Percentiles rank a stretch among this genome's conserved stretches.
Conservation (phyloP, 2,888 invertebrate species). For the Lordiphosa andalusiaca region DNA sequence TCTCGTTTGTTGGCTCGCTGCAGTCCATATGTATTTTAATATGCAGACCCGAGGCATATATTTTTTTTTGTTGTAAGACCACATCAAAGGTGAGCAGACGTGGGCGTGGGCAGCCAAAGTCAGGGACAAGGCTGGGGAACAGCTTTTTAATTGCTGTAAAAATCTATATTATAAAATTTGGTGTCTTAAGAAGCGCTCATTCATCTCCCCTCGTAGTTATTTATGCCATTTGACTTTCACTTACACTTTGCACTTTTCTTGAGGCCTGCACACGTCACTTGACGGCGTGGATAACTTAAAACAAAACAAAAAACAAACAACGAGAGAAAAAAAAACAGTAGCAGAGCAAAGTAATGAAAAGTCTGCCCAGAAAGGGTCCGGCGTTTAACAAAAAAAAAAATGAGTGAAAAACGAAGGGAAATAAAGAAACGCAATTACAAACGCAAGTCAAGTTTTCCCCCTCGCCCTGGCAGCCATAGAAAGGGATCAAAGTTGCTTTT, state of each 20-base stretch:
- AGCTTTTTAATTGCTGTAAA: conserved; percentile 44
- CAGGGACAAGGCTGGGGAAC: neutral
- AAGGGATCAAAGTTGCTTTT: conserved; percentile 74
- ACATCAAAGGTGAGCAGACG: neutral
- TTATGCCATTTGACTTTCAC: conserved; percentile 74
- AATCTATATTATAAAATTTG: conserved; percentile 27
- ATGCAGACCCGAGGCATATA: conserved; percentile 2
- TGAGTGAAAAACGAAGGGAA: conserved; percentile 14
- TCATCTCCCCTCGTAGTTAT: conserved; percentile 15
- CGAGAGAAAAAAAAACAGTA: conserved; percentile 33
- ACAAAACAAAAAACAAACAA: conserved; percentile 28
- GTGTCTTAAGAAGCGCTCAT: no score
- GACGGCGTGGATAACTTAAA: conserved; percentile 40
- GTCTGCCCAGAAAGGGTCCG: conserved; percentile 23
- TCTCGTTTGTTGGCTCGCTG: conserved; percentile 25
- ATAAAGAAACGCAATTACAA: conserved; percentile 63
- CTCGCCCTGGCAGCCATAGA: conserved; percentile 28
- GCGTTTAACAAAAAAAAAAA: neutral
- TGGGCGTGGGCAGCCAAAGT: no score
- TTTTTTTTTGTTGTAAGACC: no score
- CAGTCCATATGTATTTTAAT: conserved; percentile 11
- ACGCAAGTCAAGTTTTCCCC: conserved; percentile 60
- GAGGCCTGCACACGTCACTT: conserved; percentile 63
- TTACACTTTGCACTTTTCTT: conserved; percentile 60
- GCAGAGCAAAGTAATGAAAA: conserved; percentile 62